These are phyloP conservation scores for Phocides pigmalion DNA, from an alignment of 1,140 invertebrate species.

Conservation along the genomic window DNA sequence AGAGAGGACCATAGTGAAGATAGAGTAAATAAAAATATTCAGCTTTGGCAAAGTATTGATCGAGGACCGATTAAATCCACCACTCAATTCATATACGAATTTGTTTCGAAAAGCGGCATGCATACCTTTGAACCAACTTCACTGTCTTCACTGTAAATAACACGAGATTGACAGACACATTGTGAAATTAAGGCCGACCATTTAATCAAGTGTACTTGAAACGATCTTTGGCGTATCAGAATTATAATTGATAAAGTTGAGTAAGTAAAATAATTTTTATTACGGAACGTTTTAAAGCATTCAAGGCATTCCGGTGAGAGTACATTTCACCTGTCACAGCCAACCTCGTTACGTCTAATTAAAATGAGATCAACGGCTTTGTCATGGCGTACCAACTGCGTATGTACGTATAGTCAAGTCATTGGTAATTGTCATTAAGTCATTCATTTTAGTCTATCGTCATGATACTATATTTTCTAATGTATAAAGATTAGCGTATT, in stretches of 20 bases:
- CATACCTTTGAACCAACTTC: conserved; percentile 3
- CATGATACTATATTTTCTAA: too few relatives aligned
- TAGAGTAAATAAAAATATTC: too few relatives aligned
- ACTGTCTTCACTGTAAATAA: neutral
- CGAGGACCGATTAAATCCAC: too few relatives aligned
- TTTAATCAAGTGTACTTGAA: conserved; percentile 20
- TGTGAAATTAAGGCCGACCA: conserved; percentile 8
- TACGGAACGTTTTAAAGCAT: conserved; percentile 17
- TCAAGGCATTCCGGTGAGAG: conserved; percentile 11
- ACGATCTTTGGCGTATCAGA: conserved; percentile 8
- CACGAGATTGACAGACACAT: conserved; percentile 15
- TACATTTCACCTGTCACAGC: conserved; percentile 28
- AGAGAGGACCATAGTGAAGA: too few relatives aligned
- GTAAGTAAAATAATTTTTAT: conserved; percentile 24
- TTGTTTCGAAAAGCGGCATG: conserved; percentile 7
- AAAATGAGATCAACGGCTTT: conserved; percentile 29
- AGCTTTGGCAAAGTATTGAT: too few relatives aligned
- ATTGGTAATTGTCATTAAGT: too few relatives aligned
- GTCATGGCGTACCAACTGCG: conserved; percentile 4
- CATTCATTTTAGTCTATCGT: too few relatives aligned
- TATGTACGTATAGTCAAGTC: too few relatives aligned
- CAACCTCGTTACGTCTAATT: conserved; percentile 22
- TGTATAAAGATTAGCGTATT: too few relatives aligned
- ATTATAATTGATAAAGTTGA: conserved; percentile 14
- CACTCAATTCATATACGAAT: neutral